These are phyloP conservation scores for Excalfactoria chinensis DNA, from an alignment of 2,113 vertebrate species.

Conservation along the genomic window DNA sequence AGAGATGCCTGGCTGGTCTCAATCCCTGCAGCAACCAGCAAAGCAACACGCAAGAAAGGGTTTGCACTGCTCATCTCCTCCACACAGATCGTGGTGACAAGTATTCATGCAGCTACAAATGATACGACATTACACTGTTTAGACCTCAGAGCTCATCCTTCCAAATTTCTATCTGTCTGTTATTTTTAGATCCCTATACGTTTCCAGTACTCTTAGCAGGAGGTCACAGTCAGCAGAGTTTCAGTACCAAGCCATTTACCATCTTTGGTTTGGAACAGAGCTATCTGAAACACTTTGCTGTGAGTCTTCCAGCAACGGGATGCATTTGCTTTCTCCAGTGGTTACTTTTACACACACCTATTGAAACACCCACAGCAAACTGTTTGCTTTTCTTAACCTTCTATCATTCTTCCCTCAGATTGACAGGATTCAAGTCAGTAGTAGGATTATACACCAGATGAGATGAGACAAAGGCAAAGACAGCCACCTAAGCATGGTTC, in stretches of 20 bases:
- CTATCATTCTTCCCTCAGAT: background rate
- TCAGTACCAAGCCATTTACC: slow-evolving; percentile 28
- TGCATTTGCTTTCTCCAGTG: background rate
- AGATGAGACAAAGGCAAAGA: background rate
- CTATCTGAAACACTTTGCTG: slow-evolving; percentile 51
- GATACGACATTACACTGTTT: slow-evolving; percentile 25
- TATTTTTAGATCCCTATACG: slow-evolving; percentile 43
- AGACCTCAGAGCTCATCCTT: slow-evolving; percentile 56
- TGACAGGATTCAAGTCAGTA: background rate
- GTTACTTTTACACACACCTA: background rate
- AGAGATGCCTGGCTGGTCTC: background rate
- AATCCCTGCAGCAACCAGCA: background rate
- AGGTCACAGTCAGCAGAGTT: slow-evolving; percentile 61
- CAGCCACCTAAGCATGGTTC: background rate
- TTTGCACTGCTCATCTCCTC: slow-evolving; percentile 67
- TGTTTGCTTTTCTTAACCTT: slow-evolving; percentile 40
- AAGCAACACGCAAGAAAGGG: slow-evolving; percentile 50
- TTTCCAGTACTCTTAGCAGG: slow-evolving; percentile 43
- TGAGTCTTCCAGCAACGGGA: background rate
- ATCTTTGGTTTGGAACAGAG: slow-evolving; percentile 24
- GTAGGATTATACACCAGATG: background rate
- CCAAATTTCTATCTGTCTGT: slow-evolving; percentile 64
- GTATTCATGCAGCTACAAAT: slow-evolving; percentile 51
- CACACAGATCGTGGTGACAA: slow-evolving; percentile 52
- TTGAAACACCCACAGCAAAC: background rate